Conservation (phyloP, 2,888 invertebrate genomes). For the Athetis lepigone region DNA sequence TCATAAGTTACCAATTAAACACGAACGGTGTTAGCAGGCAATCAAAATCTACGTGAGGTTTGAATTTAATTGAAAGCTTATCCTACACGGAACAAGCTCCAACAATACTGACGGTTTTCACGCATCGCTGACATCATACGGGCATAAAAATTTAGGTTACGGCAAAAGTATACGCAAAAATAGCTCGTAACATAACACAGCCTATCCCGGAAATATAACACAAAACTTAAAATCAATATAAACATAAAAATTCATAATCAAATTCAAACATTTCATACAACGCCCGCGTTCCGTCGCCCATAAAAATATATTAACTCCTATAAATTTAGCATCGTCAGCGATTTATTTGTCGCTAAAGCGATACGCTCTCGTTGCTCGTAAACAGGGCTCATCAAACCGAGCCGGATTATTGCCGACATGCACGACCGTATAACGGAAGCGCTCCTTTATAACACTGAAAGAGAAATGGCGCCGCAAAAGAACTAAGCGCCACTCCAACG, state of each 20-base stretch:
- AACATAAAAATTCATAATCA: constrained; percentile 69
- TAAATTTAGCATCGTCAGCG: constrained; percentile 86
- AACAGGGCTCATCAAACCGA: constrained; percentile 82
- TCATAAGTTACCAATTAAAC: constrained; percentile 48
- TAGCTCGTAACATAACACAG: constrained; percentile 28
- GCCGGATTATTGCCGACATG: constrained; percentile 79
- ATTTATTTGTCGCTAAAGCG: constrained; percentile 84
- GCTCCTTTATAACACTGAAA: constrained; percentile 64
- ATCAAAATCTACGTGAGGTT: constrained; percentile 23
- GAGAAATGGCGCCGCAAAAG: constrained; percentile 55
- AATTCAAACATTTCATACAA: constrained; percentile 75
- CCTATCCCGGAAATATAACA: constrained; percentile 48
- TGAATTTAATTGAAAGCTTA: constrained; percentile 33
- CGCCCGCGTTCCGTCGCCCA: constrained; percentile 72
- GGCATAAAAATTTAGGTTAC: constrained; percentile 27
- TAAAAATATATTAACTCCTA: constrained; percentile 87
- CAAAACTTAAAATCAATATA: constrained; percentile 61
- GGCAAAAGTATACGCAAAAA: constrained; percentile 27
- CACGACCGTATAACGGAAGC: constrained; percentile 74
- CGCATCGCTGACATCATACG: constrained; percentile 7
- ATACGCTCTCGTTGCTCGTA: constrained; percentile 82
- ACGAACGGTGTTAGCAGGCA: constrained; percentile 12
- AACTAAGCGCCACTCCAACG: constrained; percentile 53
- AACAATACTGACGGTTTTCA: constrained; percentile 8
- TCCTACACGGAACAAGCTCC: constrained; percentile 11